Evolutionary conservation across 2,797 vertebrate species (phyloP).

Genomic region (Cryptoblepharus egeriae): DNA sequence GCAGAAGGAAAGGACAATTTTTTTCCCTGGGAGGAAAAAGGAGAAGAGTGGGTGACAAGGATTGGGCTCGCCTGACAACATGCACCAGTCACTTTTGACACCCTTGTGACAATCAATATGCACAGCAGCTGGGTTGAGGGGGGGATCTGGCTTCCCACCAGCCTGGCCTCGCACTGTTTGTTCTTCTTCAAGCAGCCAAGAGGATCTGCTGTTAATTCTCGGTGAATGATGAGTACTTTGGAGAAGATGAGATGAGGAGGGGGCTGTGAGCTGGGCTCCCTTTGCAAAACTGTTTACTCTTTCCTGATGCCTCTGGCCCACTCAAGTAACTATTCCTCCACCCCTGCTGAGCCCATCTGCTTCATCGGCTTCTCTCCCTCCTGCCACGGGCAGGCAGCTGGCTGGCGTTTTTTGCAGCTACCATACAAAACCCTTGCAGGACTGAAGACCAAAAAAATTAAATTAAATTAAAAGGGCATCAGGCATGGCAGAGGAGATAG

Average conservation of each 20-base stretch:
- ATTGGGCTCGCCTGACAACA: slow-evolving; percentile 36
- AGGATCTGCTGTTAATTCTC: slow-evolving; percentile 69
- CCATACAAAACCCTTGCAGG: slow-evolving; percentile 66
- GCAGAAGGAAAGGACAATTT: background rate
- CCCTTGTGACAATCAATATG: slow-evolving; percentile 20
- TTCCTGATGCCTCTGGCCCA: slow-evolving; percentile 64
- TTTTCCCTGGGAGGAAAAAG: slow-evolving; percentile 12
- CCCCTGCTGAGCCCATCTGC: slow-evolving; percentile 77
- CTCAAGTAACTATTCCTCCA: slow-evolving; percentile 67
- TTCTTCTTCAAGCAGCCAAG: slow-evolving; percentile 61
- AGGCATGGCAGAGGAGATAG: slow-evolving; percentile 49
- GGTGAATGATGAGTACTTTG: slow-evolving; percentile 62
- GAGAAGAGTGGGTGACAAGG: background rate
- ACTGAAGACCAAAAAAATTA: background rate
- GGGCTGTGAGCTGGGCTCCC: slow-evolving; percentile 26
- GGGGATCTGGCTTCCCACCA: slow-evolving; percentile 46
- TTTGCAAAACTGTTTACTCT: slow-evolving; percentile 74
- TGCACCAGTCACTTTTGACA: slow-evolving; percentile 50
- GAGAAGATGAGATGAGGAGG: slow-evolving; percentile 46
- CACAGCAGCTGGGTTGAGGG: slow-evolving; percentile 47
- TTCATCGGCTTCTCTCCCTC: slow-evolving; percentile 71
- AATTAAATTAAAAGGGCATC: slow-evolving; percentile 36
- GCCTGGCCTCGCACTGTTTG: slow-evolving; percentile 65
- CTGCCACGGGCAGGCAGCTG: slow-evolving; percentile 76
- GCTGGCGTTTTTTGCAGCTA: slow-evolving; percentile 64